These are phyloP conservation scores for Drosophila maculinotata DNA, from an alignment of 2,888 invertebrate genomes.

Conservation along the genomic window DNA sequence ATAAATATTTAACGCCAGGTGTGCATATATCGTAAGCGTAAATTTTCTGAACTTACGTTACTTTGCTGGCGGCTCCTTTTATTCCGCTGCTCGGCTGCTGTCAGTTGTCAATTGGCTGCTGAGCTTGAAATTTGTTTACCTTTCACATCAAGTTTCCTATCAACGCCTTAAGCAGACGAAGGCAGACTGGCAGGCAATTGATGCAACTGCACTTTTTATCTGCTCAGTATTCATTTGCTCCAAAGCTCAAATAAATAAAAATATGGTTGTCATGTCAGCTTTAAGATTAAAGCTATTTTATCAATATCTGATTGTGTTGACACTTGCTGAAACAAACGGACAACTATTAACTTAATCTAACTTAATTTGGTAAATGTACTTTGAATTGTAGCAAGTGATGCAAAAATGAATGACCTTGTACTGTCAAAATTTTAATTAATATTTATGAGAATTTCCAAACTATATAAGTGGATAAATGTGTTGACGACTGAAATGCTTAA, in stretches of 20 bases:
- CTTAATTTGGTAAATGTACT: not conserved
- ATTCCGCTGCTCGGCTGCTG: conserved; percentile 10
- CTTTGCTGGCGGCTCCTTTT: conserved; percentile 10
- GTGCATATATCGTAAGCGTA: conserved; percentile 33
- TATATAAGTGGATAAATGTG: conserved; percentile 19
- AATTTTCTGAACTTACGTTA: conserved; percentile 30
- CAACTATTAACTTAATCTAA: not conserved
- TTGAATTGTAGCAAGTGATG: not conserved
- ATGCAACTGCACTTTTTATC: conserved; percentile 62
- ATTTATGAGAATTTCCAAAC: not conserved
- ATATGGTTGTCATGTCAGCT: not conserved
- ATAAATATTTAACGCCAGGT: conserved; percentile 1
- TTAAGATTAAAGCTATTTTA: conserved; percentile 1
- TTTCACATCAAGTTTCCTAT: conserved; percentile 31
- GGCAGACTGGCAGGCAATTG: conserved; percentile 49
- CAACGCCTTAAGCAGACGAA: conserved; percentile 22
- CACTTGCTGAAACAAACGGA: too few species aligned
- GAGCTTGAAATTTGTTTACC: conserved; percentile 37
- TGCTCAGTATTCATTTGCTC: conserved; percentile 39
- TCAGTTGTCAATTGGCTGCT: conserved; percentile 13
- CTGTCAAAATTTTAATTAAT: conserved; percentile 7
- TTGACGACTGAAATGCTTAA: conserved; percentile 10
- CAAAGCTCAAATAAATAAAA: conserved; percentile 10
- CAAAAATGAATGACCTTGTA: not conserved
- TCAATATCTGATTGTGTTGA: too few species aligned